phyloP scores from a whole-genome alignment of 2,113 vertebrate species.

The Lepisosteus osseus region DNA sequence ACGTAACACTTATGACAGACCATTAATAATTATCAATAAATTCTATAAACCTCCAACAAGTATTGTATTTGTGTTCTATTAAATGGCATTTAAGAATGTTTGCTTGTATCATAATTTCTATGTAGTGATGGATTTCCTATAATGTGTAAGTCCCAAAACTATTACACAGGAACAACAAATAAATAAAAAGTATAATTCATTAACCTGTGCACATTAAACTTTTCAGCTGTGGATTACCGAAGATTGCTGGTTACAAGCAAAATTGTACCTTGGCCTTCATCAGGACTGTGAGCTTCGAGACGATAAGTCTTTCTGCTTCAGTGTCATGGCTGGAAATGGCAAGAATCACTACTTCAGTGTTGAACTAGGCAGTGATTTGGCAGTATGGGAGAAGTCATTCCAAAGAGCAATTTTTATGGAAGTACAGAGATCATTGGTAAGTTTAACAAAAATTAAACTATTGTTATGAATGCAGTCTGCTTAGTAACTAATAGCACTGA shows the following conservation, averaged over 20 bases:
- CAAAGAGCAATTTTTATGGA: slow-evolving; percentile 88
- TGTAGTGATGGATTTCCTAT: too few relatives aligned
- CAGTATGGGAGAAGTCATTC: slow-evolving; percentile 86
- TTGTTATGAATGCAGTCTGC: neutral
- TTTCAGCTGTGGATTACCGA: slow-evolving; percentile 84
- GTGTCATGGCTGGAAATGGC: slow-evolving; percentile 77
- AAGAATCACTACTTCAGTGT: slow-evolving; percentile 82
- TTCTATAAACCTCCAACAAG: too few relatives aligned
- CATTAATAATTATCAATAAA: too few relatives aligned
- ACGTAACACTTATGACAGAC: too few relatives aligned
- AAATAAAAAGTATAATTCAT: too few relatives aligned
- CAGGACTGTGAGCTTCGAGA: slow-evolving; percentile 77
- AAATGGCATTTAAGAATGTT: too few relatives aligned
- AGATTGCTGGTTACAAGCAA: slow-evolving; percentile 84
- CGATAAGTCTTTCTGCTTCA: slow-evolving; percentile 80
- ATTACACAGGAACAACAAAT: too few relatives aligned
- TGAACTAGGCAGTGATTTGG: slow-evolving; percentile 80
- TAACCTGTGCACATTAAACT: neutral
- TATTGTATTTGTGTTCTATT: too few relatives aligned
- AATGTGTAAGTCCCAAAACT: too few relatives aligned
- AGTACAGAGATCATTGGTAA: slow-evolving; percentile 84
- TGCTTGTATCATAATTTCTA: too few relatives aligned
- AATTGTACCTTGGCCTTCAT: slow-evolving; percentile 76
- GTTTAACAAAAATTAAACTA: slow-evolving; percentile 34
- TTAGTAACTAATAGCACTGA: too few relatives aligned